Percentiles rank a stretch among this genome's conserved stretches.
Evolutionary conservation across 2,888 invertebrate genomes (phyloP).

Genomic region (Parasteatoda lunata): DNA sequence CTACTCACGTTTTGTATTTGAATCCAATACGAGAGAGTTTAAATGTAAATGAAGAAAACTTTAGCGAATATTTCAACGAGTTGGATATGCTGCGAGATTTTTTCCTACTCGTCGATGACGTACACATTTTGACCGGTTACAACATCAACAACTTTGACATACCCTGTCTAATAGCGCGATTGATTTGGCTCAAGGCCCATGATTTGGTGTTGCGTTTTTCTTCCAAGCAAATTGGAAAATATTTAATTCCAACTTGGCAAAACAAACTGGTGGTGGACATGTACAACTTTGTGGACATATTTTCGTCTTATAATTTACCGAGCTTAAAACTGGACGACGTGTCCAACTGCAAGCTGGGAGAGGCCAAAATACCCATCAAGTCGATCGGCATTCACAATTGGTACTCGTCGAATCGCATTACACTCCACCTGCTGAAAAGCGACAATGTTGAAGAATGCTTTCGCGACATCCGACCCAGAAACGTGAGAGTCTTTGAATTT

Average conservation of each 20-base stretch:
- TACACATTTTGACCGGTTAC: too few relatives aligned
- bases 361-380: slow-evolving; percentile 27
- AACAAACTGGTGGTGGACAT: slow-evolving; percentile 38
- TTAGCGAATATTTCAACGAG: slow-evolving; percentile 25
- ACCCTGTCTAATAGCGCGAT: too few relatives aligned
- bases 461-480: background rate
- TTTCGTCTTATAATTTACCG: slow-evolving; percentile 44
- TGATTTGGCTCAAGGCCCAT: too few relatives aligned
- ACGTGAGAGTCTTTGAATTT: slow-evolving; percentile 12
- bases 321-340: slow-evolving; percentile 46
- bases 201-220: too few relatives aligned
- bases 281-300: slow-evolving; percentile 31
- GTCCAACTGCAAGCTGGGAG: slow-evolving; percentile 11
- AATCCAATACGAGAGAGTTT: slow-evolving; percentile 26
- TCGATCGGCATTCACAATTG: slow-evolving; percentile 27
- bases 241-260: slow-evolving; percentile 8
- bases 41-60: slow-evolving; percentile 3
- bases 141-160: too few relatives aligned
- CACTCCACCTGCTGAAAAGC: background rate
- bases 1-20: slow-evolving; percentile 10
- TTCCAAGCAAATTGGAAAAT: slow-evolving; percentile 22
- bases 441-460: slow-evolving; percentile 5
- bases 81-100: slow-evolving; percentile 6
- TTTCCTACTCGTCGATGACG: too few relatives aligned
- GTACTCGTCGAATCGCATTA: background rate